A percentile compares a stretch with the other conserved stretches of the same genome.
phyloP scores from a whole-genome alignment of 1,140 invertebrate species.

The Bombus sibiricus region DNA sequence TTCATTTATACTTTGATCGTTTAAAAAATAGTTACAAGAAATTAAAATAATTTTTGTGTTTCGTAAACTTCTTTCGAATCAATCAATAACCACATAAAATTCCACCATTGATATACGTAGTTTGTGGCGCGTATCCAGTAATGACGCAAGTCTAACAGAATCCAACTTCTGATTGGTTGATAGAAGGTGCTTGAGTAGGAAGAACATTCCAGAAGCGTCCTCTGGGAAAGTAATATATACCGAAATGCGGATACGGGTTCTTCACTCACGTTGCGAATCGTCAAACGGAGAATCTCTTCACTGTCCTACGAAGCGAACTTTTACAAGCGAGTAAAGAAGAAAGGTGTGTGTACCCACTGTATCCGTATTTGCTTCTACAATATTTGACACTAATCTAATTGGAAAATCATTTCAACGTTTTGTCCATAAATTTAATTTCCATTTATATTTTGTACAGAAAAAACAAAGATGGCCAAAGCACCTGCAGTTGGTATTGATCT shows the following conservation, averaged over 20 bases:
- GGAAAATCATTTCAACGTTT: background rate
- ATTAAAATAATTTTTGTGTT: background rate
- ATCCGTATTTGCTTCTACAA: background rate
- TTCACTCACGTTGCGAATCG: constrained; percentile 82
- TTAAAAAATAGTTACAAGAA: background rate
- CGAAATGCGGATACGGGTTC: constrained; percentile 26
- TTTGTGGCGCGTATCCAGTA: constrained; percentile 59
- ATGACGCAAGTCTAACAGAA: constrained; percentile 33
- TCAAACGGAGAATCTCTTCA: constrained; percentile 75
- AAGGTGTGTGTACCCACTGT: background rate
- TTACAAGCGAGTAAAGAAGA: constrained; percentile 59
- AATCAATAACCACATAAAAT: constrained; percentile 41
- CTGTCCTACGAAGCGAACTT: constrained; percentile 53
- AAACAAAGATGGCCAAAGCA: constrained; percentile 87
- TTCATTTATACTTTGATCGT: background rate
- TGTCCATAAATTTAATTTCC: background rate
- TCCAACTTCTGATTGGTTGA: constrained; percentile 66
- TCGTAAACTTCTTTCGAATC: background rate
- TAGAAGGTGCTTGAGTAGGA: constrained; percentile 14
- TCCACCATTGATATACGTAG: constrained; percentile 57
- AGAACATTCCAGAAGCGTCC: constrained; percentile 80
- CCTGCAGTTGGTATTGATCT: constrained; percentile 95
- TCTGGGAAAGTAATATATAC: constrained; percentile 70
- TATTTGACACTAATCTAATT: background rate
- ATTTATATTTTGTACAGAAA: constrained; percentile 69